Base-by-base conservation (phyloP, 2,888 invertebrate species). In the Anagyrus pseudococci region DNA sequence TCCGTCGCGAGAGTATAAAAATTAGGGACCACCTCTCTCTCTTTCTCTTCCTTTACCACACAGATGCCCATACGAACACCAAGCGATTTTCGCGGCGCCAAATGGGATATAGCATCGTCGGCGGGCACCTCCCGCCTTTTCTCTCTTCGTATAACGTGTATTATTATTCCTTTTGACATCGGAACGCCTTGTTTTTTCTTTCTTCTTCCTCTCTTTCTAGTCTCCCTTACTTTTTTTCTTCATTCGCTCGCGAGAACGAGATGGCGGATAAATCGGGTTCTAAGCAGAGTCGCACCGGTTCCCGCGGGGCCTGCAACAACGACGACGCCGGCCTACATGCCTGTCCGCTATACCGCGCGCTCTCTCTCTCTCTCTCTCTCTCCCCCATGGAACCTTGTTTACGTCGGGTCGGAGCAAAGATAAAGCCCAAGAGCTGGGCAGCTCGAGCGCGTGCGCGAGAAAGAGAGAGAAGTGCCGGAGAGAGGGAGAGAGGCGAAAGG, bases 311-410 rank as follows among this genome's bases (percentile, higher is more conserved):
- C 37, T n/a, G 25, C 2, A 17, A 33, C 50, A 52, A 57, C 56
- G 40, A 54, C 60, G 57, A n/a, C 49, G 58, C 56, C 55, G 44
- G 46, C 55, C 58, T 48, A 56, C 55, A 67, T 65, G 59, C 67
- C 67, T 63, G 67, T 62, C n/a, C n/a, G n/a, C n/a, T n/a, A n/a
- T n/a, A n/a, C n/a, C n/a, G n/a, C n/a, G n/a, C n/a, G n/a, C n/a
- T n/a, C n/a, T n/a, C n/a, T n/a, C n/a, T n/a, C n/a, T n/a, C n/a
- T n/a, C n/a, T n/a, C n/a, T n/a, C n/a, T n/a, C n/a, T n/a, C n/a
- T n/a, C n/a, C n/a, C 69, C 26, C 57, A 23, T 37, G 47, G 37
- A 26, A 57, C 59, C 74, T 77, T 77, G 77, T 77, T 77, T 77
- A 77, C 76, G 75, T 77, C 75, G 75, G 69, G 63, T 58, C 62